A percentile compares a stretch with the other conserved stretches of the same genome.
These are phyloP conservation scores for Hydraecia micacea DNA, from an alignment of 2,888 invertebrate species.

Conservation along the genomic window DNA sequence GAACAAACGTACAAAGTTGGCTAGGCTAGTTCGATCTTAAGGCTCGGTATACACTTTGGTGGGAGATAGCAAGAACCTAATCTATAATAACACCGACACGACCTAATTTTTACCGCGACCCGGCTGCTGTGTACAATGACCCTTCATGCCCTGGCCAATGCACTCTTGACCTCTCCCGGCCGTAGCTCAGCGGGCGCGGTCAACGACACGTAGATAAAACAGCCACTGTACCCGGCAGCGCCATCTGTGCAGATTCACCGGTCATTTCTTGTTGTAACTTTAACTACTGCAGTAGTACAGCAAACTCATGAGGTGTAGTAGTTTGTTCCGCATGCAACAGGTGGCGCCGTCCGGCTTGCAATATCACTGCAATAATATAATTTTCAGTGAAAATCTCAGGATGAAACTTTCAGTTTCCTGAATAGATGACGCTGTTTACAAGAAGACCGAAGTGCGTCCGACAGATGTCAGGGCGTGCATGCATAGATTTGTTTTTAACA, in stretches of 20 bases:
- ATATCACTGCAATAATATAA: fast-evolving
- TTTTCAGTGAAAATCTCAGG: background rate
- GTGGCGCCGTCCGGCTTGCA: slow-evolving; percentile 22
- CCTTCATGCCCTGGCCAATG: no score
- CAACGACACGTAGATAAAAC: background rate
- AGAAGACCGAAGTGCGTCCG: background rate
- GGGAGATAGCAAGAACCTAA: background rate
- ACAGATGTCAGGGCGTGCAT: background rate
- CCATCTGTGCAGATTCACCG: slow-evolving; percentile 12
- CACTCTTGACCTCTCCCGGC: background rate
- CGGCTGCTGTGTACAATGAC: background rate
- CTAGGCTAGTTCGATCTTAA: background rate
- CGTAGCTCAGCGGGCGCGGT: background rate
- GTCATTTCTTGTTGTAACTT: slow-evolving; percentile 2
- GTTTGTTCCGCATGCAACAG: background rate
- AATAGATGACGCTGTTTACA: slow-evolving; percentile 28
- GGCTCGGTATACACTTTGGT: background rate
- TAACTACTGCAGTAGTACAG: background rate
- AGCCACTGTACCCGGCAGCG: background rate
- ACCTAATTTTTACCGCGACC: background rate
- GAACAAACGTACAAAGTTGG: background rate
- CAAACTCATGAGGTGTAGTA: slow-evolving; percentile 4
- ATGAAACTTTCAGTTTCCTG: slow-evolving; percentile 1
- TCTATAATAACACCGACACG: background rate
- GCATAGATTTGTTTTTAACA: background rate